Base-by-base conservation (phyloP, 2,888 invertebrate genomes). In the Sarcophaga caerulescens region DNA sequence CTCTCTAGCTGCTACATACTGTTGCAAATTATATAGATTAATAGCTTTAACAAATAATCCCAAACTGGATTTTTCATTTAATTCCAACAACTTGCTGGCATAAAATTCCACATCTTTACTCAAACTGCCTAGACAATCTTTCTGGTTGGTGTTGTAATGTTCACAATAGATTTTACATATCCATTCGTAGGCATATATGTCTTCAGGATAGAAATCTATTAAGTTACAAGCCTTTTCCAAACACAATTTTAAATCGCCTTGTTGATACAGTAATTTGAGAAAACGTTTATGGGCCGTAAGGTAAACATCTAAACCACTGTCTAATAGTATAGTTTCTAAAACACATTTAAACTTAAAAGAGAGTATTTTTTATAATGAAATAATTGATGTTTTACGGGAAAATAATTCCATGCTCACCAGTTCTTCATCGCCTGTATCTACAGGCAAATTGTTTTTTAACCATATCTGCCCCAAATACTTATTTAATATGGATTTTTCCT, bases 31-130 rank as follows among this genome's bases (percentile, higher is more conserved):
- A 91, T 93, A 95, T 21, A 93, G 91, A 78, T 94, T 90, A 84
- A 96, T 94, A 57, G 95, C 95, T 92, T 94, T 94, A 3, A 96
- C 94, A 65, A 96, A 93, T 47, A 94, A 91, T 3, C 94, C 96
- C 90, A 95, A 94, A 89, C 94, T 94, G 0, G 96, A 96, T 85
- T 94, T 94, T 87, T 94, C 91, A 89, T 96, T 94, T 8, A 95
- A 91, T 74, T 93, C 91, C 75, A 95, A 92, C 5, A 97, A 93
- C 84, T 92, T 91, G 68, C 94, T 93, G 74, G 94, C 93, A 90
- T 95, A 94, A 62, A 92, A 89, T 79, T 94, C 93, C 87, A 96
- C 94, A 52, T 92, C 85, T 11, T 80, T 44, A 14, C 85, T 88
- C 4, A 91, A 87, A 10, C 85, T 88, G 0, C 69, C 60, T 21